A percentile compares a stretch with the other conserved stretches of the same genome.
phyloP scores from a whole-genome alignment of 92 coral and sea anemone genomes.

The Epizoanthus scotinus region DNA sequence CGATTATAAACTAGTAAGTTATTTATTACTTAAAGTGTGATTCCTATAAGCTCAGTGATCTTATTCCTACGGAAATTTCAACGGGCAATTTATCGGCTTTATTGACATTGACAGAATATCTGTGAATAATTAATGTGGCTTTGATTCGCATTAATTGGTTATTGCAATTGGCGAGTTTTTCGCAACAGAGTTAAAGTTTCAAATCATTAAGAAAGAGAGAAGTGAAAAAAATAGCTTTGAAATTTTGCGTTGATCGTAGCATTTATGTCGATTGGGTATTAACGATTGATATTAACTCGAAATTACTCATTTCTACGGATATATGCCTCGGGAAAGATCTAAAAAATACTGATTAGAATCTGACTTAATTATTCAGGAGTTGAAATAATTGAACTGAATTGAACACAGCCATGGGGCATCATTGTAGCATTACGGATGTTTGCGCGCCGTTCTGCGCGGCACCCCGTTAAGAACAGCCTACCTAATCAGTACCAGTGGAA shows the following conservation, averaged over 20 bases:
- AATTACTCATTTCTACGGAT: background rate
- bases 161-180: background rate
- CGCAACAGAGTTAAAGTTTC: background rate
- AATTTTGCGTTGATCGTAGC: background rate
- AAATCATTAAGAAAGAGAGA: no score
- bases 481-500: background rate
- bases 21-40: no score
- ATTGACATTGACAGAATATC: background rate
- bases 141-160: background rate
- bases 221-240: background rate
- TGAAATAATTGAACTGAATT: constrained; percentile 7
- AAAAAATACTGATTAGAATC: background rate
- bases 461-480: background rate
- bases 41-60: no score
- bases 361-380: constrained; percentile 15
- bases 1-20: background rate
- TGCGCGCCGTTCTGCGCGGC: background rate
- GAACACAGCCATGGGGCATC: background rate
- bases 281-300: background rate
- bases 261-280: background rate
- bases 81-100: background rate
- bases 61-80: background rate
- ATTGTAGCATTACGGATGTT: background rate
- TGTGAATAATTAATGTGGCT: background rate
- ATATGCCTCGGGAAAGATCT: background rate